Base-by-base conservation (phyloP, 2,113 vertebrate genomes). In the Grammomys surdaster region DNA sequence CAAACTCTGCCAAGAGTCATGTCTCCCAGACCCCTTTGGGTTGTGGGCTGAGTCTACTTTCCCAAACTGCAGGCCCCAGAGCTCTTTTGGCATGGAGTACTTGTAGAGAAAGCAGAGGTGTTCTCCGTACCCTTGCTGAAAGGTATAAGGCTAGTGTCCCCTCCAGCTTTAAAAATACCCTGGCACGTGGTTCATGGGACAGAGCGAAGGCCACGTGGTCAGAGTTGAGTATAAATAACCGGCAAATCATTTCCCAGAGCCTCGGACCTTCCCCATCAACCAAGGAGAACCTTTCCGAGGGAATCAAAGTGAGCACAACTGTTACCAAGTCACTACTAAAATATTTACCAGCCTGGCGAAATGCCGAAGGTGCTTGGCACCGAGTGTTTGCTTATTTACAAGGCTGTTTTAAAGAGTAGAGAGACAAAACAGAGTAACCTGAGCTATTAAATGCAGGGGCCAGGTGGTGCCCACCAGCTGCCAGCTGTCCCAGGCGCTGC, bases 321-420 rank as follows among this genome's bases (percentile, higher is more conserved):
- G 97, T 97, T 97, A 97, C 97, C 98, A 98, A 97, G 96, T 97
- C 97, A 97, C 97, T 97, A 91, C 97, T 97, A 96, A 97, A 97
- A 97, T 98, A 97, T 98, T 98, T 97, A 97, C 97, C 97, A 97
- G 98, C 97, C 97, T 97, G 97, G 96, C 97, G 2, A 90, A 67
- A 81, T 80, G 97, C 97, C 97, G 94, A 91, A 96, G 96, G 98
- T 97, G 98, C 98, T 96, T 98, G 97, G 97, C 97, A 97, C 97
- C 51, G 46, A 95, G 95, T 94, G 97, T 95, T 97, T 97, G 97
- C 97, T 97, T 98, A 97, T 97, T 97, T 98, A 97, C 98, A 96
- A 96, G 97, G 95, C 97, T 97, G 97, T 95, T 97, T 98, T 97
- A 97, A 97, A 97, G 94, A 94, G 96, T 63, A 95, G 96, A 96